Evolutionary conservation across 2,113 vertebrate species (phyloP), one percentile per base, ranked within the genome.

Genomic region (Coptodon rendalli): DNA sequence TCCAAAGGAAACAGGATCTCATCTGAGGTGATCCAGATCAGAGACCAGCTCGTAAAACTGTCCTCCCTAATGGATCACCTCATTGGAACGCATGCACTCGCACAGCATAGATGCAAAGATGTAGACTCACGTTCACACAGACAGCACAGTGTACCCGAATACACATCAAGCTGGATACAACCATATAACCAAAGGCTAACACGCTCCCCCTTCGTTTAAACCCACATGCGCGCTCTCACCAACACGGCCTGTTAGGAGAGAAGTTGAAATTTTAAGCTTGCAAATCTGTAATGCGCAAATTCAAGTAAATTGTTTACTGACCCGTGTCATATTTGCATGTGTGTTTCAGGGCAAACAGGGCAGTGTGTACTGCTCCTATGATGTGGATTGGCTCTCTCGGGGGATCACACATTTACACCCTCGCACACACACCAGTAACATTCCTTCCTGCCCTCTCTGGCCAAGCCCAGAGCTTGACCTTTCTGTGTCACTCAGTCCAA

Each of bases 401-500:
- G 91, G 91, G 91, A 94, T 85, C 83, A 63, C 89, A 88, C 91
- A 89, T 66, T 45, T 89, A 86, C 88, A 92, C 84, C 57, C 68
- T 57, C 22, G 52, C 83, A 12, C 85, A 86, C 87, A 91, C 91
- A 91, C 93, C 84, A 87, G 86, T 73, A 91, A 86, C 85, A 86
- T 89, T 92, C 92, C 88, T 89, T 81, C 66, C 85, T 83, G 83
- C 87, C 90, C 90, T 86, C 88, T 89, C 56, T 45, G 61, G 84
- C 92, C 91, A 87, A 94, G 89, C 92, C 91, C 95, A 94, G 82
- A 84, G 89, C 71, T 90, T 96, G 94, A 96, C 95, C 95, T 94
- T 93, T 94, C 89, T 19, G 57, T 95, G 94, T 96, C 95, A 96
- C 94, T 96, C 94, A 95, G 94, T 95, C 94, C 86, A 87, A 86